A percentile compares a stretch with the other conserved stretches of the same genome.
phyloP scores from a whole-genome alignment of 2,797 vertebrate species.

The Eutrigla gurnardus region DNA sequence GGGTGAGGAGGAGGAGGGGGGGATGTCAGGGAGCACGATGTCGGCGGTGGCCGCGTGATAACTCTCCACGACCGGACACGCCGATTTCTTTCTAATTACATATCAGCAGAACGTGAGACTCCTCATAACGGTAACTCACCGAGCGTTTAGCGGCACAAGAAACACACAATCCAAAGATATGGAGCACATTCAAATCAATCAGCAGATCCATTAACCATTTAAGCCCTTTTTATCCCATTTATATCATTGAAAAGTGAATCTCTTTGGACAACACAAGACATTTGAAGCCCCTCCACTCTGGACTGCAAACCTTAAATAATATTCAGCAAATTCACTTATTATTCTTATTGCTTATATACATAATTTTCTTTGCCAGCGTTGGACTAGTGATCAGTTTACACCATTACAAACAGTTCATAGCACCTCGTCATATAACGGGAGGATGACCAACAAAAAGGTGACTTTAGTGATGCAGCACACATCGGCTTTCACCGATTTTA shows the following conservation, averaged over 20 bases:
- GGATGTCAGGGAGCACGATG: slow-evolving; percentile 67
- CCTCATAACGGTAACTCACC: not conserved
- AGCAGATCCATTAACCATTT: not conserved
- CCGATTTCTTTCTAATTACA: slow-evolving; percentile 17
- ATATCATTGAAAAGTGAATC: not conserved
- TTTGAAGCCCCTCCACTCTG: not conserved
- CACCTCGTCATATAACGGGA: no score
- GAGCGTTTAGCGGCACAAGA: no score
- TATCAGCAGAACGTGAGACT: not conserved
- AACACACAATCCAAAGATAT: not conserved
- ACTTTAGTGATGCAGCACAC: no score
- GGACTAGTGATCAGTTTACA: no score
- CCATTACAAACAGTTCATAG: no score
- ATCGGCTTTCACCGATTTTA: no score
- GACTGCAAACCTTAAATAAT: not conserved
- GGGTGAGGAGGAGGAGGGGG: slow-evolving; percentile 54
- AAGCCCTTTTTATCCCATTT: not conserved
- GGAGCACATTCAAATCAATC: no score
- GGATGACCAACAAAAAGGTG: no score
- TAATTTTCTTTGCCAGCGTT: no score
- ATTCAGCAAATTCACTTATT: no score
- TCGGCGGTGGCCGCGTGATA: slow-evolving; percentile 37
- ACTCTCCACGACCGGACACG: slow-evolving; percentile 28
- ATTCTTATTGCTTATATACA: no score
- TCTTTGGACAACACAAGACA: not conserved